Percentiles rank a stretch among this genome's conserved stretches.
phyloP scores from a whole-genome alignment of 1,140 invertebrate genomes.

The Drosophila arizonae region DNA sequence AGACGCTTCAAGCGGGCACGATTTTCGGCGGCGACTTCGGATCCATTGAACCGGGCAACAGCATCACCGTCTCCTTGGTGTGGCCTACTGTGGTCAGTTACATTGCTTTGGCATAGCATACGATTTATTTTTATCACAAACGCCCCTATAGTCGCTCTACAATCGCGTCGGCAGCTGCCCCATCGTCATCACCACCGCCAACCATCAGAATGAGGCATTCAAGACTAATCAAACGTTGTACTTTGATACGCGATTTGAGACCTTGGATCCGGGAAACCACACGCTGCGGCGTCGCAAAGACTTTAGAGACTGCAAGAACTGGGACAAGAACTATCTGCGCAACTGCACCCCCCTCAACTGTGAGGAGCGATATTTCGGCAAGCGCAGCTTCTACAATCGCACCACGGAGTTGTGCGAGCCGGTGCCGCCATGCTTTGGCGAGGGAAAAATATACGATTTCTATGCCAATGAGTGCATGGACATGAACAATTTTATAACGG shows the following conservation, averaged over 20 bases:
- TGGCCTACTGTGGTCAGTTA: constrained; percentile 73
- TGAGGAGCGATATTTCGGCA: constrained; percentile 75
- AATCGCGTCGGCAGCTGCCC: constrained; percentile 76
- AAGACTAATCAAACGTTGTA: constrained; percentile 46
- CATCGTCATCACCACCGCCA: constrained; percentile 49
- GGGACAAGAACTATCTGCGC: constrained; percentile 68
- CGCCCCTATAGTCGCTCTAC: constrained; percentile 56
- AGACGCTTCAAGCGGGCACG: constrained; percentile 40
- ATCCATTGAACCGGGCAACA: constrained; percentile 54
- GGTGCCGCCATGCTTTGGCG: constrained; percentile 18
- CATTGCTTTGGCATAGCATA: not conserved
- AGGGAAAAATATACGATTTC: constrained; percentile 54
- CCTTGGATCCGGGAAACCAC: constrained; percentile 55
- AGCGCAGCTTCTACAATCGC: constrained; percentile 66
- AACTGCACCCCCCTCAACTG: constrained; percentile 73
- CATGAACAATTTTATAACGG: constrained; percentile 45
- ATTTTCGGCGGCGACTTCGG: constrained; percentile 71
- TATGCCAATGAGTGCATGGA: constrained; percentile 63
- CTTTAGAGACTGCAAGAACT: constrained; percentile 65
- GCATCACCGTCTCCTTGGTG: constrained; percentile 62
- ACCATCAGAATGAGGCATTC: constrained; percentile 34
- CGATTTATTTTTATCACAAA: not conserved
- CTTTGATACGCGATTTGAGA: constrained; percentile 72
- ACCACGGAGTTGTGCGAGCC: constrained; percentile 55
- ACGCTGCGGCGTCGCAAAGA: constrained; percentile 47